These are phyloP conservation scores for Picathartes gymnocephalus DNA, from an alignment of 2,113 vertebrate species.

Conservation along the genomic window DNA sequence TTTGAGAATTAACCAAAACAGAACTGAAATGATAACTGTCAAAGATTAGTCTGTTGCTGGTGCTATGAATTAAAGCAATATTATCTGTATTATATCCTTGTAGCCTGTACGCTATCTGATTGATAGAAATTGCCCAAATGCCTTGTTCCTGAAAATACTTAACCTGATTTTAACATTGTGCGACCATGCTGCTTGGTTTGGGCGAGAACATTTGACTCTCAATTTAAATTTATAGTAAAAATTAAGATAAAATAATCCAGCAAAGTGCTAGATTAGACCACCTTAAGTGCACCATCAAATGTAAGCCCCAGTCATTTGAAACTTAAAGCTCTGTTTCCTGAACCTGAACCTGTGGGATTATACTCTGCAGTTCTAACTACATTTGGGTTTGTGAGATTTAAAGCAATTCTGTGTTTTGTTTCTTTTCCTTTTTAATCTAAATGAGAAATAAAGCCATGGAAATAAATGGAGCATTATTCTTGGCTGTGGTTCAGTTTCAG, in stretches of 20 bases:
- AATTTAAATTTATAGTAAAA: neutral
- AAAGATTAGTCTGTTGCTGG: neutral
- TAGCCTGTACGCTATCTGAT: neutral
- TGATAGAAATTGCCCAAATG: neutral
- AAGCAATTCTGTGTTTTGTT: neutral
- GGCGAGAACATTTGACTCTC: neutral
- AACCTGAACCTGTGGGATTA: neutral
- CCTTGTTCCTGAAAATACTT: neutral
- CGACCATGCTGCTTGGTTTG: neutral
- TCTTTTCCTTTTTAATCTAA: slow-evolving; percentile 3
- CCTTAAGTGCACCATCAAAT: neutral
- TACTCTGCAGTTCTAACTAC: neutral
- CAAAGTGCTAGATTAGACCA: neutral
- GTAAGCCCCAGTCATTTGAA: neutral
- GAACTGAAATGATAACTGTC: neutral
- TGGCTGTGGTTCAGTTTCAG: neutral
- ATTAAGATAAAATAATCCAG: neutral
- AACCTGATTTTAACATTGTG: neutral
- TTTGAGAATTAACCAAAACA: neutral
- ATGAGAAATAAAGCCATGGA: slow-evolving; percentile 7
- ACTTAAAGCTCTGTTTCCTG: neutral
- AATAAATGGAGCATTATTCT: slow-evolving; percentile 21
- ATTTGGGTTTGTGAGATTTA: neutral
- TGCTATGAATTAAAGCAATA: neutral
- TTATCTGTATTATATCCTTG: neutral